phyloP scores from a whole-genome alignment of 2,113 vertebrate genomes.

The Cathartes aura region DNA sequence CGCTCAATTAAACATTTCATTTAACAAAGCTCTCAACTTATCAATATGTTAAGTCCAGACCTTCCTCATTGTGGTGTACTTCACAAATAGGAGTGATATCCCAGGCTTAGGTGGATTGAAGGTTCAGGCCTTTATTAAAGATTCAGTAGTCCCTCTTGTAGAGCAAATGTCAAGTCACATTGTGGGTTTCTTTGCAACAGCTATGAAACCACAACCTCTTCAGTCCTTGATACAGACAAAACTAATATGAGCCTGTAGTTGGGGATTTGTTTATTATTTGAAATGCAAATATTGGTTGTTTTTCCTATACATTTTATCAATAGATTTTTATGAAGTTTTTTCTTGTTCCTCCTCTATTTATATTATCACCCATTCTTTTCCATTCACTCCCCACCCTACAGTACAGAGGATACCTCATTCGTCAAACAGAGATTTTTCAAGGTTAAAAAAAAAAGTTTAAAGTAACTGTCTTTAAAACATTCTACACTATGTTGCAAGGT shows the following conservation, averaged over 20 bases:
- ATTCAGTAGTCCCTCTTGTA: background rate
- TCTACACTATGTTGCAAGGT: background rate
- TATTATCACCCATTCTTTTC: background rate
- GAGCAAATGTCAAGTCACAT: background rate
- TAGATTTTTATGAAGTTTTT: background rate
- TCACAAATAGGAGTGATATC: background rate
- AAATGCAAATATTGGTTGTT: background rate
- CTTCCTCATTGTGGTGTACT: background rate
- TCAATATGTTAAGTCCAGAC: background rate
- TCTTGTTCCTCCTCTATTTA: background rate
- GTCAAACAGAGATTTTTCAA: background rate
- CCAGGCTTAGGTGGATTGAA: background rate
- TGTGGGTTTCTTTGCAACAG: background rate
- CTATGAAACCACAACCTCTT: background rate
- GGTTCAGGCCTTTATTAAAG: background rate
- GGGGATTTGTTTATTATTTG: background rate
- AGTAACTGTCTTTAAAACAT: background rate
- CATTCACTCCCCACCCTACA: background rate
- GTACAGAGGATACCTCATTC: background rate
- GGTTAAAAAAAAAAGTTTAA: background rate
- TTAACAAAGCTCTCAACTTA: background rate
- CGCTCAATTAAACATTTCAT: background rate
- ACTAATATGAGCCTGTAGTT: background rate
- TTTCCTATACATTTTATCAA: background rate
- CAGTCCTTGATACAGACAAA: background rate